These are phyloP conservation scores for Geococcyx californianus DNA, from an alignment of 2,113 vertebrate genomes.

Conservation along the genomic window DNA sequence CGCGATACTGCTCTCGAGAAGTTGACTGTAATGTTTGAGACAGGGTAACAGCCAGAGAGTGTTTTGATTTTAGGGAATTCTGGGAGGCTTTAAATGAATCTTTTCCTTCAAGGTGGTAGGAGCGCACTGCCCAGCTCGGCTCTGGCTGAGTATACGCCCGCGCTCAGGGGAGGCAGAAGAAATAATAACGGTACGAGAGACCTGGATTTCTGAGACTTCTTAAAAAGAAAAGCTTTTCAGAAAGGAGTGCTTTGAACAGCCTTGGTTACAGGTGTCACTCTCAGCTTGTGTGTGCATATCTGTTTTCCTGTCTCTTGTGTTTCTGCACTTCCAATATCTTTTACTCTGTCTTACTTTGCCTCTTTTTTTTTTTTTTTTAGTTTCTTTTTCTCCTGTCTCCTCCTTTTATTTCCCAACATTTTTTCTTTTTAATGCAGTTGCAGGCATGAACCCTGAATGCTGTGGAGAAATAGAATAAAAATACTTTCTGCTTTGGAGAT, in stretches of 20 bases:
- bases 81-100: conserved; percentile 11
- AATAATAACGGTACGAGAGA: background rate
- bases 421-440: background rate
- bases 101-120: conserved; percentile 7
- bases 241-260: background rate
- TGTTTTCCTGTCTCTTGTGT: background rate
- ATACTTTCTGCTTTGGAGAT: background rate
- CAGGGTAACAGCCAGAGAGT: background rate
- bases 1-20: background rate
- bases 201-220: background rate
- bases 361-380: background rate
- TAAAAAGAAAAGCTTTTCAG: background rate
- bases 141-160: background rate
- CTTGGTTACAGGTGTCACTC: background rate
- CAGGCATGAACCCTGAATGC: background rate
- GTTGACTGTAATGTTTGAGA: background rate
- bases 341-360: background rate
- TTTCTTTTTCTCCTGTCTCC: background rate
- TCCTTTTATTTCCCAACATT: background rate
- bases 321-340: background rate
- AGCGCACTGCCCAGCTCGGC: background rate
- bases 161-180: background rate
- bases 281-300: rapidly evolving
- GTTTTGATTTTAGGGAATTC: conserved; percentile 43
- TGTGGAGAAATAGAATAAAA: background rate